phyloP scores from a whole-genome alignment of 2,888 invertebrate genomes.

The Epirrhoe tristata region DNA sequence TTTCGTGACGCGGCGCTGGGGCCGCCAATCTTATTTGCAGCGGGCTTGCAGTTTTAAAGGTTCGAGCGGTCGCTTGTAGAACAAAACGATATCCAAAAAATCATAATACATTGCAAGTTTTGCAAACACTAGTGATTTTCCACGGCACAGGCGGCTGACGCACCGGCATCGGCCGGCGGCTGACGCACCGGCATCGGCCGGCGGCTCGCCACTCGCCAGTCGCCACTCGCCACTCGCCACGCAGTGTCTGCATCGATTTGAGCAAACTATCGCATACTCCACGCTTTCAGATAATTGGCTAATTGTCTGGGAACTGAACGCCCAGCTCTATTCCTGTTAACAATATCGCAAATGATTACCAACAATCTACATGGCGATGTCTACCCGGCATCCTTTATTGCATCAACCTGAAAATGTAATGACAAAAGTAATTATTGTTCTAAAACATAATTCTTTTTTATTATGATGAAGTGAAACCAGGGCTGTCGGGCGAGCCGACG shows the following conservation, averaged over 20 bases:
- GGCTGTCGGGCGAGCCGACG: constrained; percentile 6
- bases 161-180: not conserved
- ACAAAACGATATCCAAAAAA: not conserved
- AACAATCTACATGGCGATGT: constrained; percentile 1
- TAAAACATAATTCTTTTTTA: constrained; percentile 6
- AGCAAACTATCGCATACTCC: constrained; percentile 33
- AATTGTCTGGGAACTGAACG: constrained; percentile 42
- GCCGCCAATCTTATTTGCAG: not conserved
- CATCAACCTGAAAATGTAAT: not conserved
- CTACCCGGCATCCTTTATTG: not conserved
- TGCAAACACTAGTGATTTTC: not conserved
- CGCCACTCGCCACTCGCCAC: no score
- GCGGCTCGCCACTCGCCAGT: not conserved
- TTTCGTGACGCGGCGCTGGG: not conserved
- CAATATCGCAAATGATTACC: constrained; percentile 27
- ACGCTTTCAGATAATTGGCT: constrained; percentile 43
- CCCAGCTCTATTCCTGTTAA: constrained; percentile 23
- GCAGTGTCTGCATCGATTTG: constrained; percentile 31
- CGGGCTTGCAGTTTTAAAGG: not conserved
- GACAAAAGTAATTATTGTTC: not conserved
- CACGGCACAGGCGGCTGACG: not conserved
- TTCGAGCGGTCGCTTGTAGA: not conserved
- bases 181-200: not conserved
- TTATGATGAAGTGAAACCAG: constrained; percentile 13
- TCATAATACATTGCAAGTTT: not conserved